Percentiles rank a stretch among this genome's conserved stretches.
Conservation (phyloP, 2,888 invertebrate species). For the Drosophila formosana region DNA sequence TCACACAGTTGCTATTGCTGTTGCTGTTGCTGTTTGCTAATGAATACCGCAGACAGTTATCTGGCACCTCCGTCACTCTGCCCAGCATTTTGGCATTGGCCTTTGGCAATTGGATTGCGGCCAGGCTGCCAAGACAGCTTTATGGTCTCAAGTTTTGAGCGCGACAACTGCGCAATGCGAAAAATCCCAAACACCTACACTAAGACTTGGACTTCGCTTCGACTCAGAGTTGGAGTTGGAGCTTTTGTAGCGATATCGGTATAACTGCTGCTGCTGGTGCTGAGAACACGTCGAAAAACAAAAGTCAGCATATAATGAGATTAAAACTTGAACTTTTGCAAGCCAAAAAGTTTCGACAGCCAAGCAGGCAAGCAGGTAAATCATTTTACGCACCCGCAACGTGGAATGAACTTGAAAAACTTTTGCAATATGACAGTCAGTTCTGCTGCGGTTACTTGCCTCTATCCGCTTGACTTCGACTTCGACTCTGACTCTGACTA, state of each 20-base stretch:
- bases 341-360: constrained; percentile 76
- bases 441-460: constrained; percentile 30
- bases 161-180: constrained; percentile 70
- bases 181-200: constrained; percentile 67
- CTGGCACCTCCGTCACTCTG: background rate
- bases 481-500: background rate
- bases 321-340: constrained; percentile 81
- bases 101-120: constrained; percentile 75
- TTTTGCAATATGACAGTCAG: constrained; percentile 72
- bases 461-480: background rate
- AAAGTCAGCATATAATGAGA: constrained; percentile 81
- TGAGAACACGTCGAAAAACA: constrained; percentile 59
- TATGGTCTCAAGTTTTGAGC: constrained; percentile 65
- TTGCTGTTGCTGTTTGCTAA: constrained; percentile 36
- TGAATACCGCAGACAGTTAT: constrained; percentile 67
- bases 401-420: constrained; percentile 71
- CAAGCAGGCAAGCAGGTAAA: constrained; percentile 77
- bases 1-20: constrained; percentile 26
- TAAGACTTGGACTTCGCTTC: background rate
- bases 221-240: constrained; percentile 1
- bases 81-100: constrained; percentile 35
- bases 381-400: constrained; percentile 78
- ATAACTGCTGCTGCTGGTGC: constrained; percentile 21
- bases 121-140: constrained; percentile 70
- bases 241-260: background rate